Base-by-base conservation (phyloP, 2,113 vertebrate species). In the Macquaria australasica region DNA sequence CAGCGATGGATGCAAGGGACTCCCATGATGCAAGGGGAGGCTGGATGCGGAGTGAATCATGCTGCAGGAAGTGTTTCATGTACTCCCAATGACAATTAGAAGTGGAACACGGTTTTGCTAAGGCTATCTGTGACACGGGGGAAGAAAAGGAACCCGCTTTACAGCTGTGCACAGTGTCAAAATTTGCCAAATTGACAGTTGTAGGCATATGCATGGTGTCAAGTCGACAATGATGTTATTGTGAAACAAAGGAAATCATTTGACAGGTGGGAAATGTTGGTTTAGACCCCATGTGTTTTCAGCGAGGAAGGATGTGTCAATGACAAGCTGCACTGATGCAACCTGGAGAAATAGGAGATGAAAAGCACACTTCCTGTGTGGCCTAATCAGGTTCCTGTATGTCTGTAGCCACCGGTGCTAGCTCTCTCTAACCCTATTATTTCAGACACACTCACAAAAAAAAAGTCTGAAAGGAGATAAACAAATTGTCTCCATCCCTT, bases 321-420 rank as follows among this genome's bases (percentile, higher is more conserved):
- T 93, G 92, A 91, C 92, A 93, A 84, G 84, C 76, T 10, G 28
- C 77, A 71, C 81, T 95, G 94, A 95, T 94, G 94, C 92, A 95
- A 95, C 89, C 88, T 84, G 87, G 80, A 91, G 94, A 95, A 95
- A 95, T 77, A 56, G 60, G 28, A 90, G 89, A 93, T 91, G 85
- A 94, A 93, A 91, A 86, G 86, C 87, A 56, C 55, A 83, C 91
- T 90, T 93, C 88, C 89, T 93, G 85, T 90, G 82, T 64, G 92
- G 88, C 91, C 92, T 86, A 87, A 89, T 94, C 92, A 92, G 86
- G 71, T 74, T 89, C 85, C 87, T 62, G 79, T 71, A 71, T 91
- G 87, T 66, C 83, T 81, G 83, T 60, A 63, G 37, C 88, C 88
- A 85, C 66, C 41, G 56, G 73, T 71, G 77, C 45, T 12, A 48